Base-by-base conservation (phyloP, 37 sponge, comb jelly and placozoan genomes). In the Axinella damicornis region DNA sequence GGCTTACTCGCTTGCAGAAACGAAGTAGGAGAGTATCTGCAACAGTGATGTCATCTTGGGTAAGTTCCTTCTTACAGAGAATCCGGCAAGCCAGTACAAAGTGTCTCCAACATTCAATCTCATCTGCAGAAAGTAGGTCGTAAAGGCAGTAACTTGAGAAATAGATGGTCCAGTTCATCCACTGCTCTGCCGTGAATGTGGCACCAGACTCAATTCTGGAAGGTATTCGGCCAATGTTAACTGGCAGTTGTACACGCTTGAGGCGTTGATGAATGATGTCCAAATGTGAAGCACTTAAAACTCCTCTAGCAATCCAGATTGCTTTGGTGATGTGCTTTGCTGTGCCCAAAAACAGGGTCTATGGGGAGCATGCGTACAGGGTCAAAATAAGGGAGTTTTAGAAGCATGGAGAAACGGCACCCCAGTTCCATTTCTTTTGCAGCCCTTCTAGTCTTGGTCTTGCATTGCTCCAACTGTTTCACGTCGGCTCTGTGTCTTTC, bases 131-230 rank as follows among this genome's bases (percentile, higher is more conserved):
- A 5, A 82, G n/a, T 40, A 79, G 16, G 21, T 35, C 63, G 38
- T 82, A 77, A 9, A 90, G 25, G 21, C 34, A 73, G 37, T 65
- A 31, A 1, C 76, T 27, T 28, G 78, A 82, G 52, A 54, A 82
- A 21, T 77, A 70, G 25, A 72, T 38, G 11, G 35, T 81, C 86
- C 91, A 90, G 28, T 73, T 79, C 18, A 34, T 71, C 91, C 91
- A 90, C 36, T 91, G 92, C 4, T 85, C 86, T 25, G 91, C 91
- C 46, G 87, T 91, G 33, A 91, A 85, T 52, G 59, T 32, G 34
- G 17, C 1, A 19, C 38, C 71, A 46, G 81, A 89, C 40, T 57
- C 46, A 28, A 89, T 83, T 64, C 84, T 89, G 14, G 17, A 38
- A 67, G 85, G 85, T 52, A 89, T 79, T 39, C 84, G 57, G 28